A percentile compares a stretch with the other conserved stretches of the same genome.
Conservation (phyloP, 2,888 invertebrate genomes). For the Parasteatoda lunata region DNA sequence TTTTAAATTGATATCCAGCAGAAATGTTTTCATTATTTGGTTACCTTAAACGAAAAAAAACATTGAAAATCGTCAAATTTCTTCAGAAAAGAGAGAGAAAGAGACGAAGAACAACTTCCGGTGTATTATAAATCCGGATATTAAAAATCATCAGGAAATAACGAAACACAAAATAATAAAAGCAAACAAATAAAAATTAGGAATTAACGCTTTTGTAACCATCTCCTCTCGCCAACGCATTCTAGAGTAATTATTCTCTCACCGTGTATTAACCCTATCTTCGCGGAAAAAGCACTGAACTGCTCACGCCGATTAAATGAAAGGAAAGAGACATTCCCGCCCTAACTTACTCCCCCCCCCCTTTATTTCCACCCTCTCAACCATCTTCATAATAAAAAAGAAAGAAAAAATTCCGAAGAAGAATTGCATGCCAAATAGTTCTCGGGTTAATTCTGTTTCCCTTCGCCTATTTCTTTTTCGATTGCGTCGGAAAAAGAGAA, state of each 20-base stretch:
- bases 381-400: neutral
- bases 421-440: constrained; percentile 1
- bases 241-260: neutral
- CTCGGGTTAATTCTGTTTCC: constrained; percentile 32
- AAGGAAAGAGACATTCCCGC: neutral
- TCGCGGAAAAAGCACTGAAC: constrained; percentile 31
- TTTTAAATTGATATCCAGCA: too few relatives aligned
- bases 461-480: constrained; percentile 8
- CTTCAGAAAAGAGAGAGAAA: too few relatives aligned
- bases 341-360: neutral
- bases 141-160: too few relatives aligned
- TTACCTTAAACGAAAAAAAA: too few relatives aligned
- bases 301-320: constrained; percentile 23
- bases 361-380: neutral
- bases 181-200: too few relatives aligned
- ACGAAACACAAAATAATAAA: too few relatives aligned
- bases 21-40: too few relatives aligned
- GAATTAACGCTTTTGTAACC: too few relatives aligned
- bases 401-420: neutral
- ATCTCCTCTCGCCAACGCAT: too few relatives aligned
- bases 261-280: constrained; percentile 4
- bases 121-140: too few relatives aligned
- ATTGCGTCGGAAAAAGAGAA: neutral
- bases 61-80: too few relatives aligned
- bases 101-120: too few relatives aligned